phyloP scores from a whole-genome alignment of 2,888 invertebrate genomes.

The Baccha elongata region DNA sequence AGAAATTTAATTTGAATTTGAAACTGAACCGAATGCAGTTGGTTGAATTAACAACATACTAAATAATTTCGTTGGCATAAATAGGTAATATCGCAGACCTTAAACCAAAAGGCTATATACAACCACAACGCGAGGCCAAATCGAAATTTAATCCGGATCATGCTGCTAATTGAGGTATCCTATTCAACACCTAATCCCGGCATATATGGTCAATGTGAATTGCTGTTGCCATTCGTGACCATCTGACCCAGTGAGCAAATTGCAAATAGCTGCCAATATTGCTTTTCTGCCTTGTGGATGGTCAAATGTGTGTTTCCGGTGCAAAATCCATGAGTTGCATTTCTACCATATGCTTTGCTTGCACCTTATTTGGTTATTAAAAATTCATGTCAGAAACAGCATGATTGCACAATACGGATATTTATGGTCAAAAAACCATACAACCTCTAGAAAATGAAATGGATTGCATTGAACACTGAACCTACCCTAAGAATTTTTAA shows the following conservation, averaged over 20 bases:
- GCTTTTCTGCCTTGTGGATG: not conserved
- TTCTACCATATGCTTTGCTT: not conserved
- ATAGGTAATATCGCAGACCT: not conserved
- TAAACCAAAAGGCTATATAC: constrained; percentile 9
- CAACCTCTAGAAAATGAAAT: constrained; percentile 10
- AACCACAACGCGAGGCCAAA: constrained; percentile 10
- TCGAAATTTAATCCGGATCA: constrained; percentile 30
- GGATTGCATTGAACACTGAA: constrained; percentile 24
- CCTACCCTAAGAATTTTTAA: not conserved
- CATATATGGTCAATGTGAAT: constrained; percentile 33
- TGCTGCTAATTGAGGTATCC: constrained; percentile 38
- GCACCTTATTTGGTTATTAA: constrained; percentile 44
- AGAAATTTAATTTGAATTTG: not conserved
- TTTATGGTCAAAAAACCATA: constrained; percentile 10
- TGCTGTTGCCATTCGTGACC: constrained; percentile 31
- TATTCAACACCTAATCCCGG: constrained; percentile 51
- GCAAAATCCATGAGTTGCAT: constrained; percentile 31
- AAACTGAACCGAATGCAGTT: constrained; percentile 1
- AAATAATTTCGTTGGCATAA: constrained; percentile 29
- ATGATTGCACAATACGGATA: constrained; percentile 26
- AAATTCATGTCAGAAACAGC: constrained; percentile 51
- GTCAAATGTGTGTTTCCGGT: constrained; percentile 27
- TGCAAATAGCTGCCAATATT: not conserved
- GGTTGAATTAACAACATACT: constrained; percentile 2
- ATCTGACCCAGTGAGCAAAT: not conserved